Evolutionary conservation across 2,113 vertebrate species (phyloP), one percentile per base, ranked within the genome.

Genomic region (Cryptomyrus ogoouensis): DNA sequence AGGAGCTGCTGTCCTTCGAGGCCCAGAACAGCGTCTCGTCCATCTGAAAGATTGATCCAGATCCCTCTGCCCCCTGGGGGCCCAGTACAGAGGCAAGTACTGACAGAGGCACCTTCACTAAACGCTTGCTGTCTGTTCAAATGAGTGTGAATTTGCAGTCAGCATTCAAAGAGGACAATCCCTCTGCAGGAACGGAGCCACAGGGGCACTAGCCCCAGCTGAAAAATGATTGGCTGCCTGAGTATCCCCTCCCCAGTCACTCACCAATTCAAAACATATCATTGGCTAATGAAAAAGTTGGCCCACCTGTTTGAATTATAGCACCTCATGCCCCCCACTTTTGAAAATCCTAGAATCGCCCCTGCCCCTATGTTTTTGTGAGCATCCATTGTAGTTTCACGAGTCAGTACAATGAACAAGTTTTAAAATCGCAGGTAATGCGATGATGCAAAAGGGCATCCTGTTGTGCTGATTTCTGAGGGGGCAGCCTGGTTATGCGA

Each of bases 1-100:
- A 95, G 77, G 94, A 94, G 3, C 93, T 92, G 91, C 90, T 2
- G 24, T 58, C 42, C 39, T 74, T 66, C 5, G 77, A 0, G 0
- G 66, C 6, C 5, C 91, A 92, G 74, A 91, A 93, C 91, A 91
- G 87, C n/a, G 88, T 91, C 42, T 93, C 91, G 1, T 53, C 83
- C 0, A 50, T 92, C 13, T 93, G 86, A 93, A 44, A 66, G 13
- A 2, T 1, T 19, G 52, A 89, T 42, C n/a, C 15, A 24, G 35
- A 27, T 13, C 12, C 17, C 3, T 35, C 42, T 3, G 5, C 85
- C n/a, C 49, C 21, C 85, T 10, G n/a, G 15, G 6, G 6, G 2
- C 0, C 50, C n/a, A 56, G 31, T 50, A 13, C 62, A 53, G 85
- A 52, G 85, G 50, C 47, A 53, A 52, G 31, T 52, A 50, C 49